Base-by-base conservation (phyloP, 2,113 vertebrate genomes). In the Phasianus colchicus region DNA sequence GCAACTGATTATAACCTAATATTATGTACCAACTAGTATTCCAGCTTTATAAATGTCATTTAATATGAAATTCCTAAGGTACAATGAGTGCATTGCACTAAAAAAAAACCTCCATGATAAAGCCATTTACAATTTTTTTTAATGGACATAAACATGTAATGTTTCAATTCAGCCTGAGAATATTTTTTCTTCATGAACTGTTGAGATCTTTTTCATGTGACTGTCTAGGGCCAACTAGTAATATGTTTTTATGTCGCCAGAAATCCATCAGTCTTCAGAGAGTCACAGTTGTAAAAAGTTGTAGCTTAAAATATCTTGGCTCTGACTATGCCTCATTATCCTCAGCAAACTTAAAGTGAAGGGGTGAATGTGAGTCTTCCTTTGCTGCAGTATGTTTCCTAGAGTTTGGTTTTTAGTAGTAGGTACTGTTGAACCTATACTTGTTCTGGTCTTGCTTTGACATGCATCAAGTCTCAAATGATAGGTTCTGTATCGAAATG, bases 61-160 rank as follows among this genome's bases (percentile, higher is more conserved):
- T 90, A 87, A 73, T 92, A 88, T 78, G 38, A 91, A 95, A 96
- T 93, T 97, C 50, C 84, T 85, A 75, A 92, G 45, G 48, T 95
- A 55, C 43, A 82, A 32, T 91, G 19, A 18, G 86, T 21, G 48
- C 65, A 36, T 40, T 88, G 5, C 29, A 82, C 60, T 81, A 65
- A 94, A 71, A 38, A 36, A 40, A 20, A 19, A 48, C 34, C 20
- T 92, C 85, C 90, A 86, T 74, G 77, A 75, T 93, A 93, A 96
- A 86, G 40, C 10, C 67, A 92, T 92, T 94, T 80, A 86, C 79
- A 93, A 57, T 92, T 84, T 95, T 84, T 95, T 96, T 95, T 92
- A 90, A 89, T 86, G 83, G 91, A 76, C 89, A 78, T 81, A 91
- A 93, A 73, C 19, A 36, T 71, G 57, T 81, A 76, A 74, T 86